phyloP scores from a whole-genome alignment of 2,888 invertebrate species.

The Tromatobia lineatoria region DNA sequence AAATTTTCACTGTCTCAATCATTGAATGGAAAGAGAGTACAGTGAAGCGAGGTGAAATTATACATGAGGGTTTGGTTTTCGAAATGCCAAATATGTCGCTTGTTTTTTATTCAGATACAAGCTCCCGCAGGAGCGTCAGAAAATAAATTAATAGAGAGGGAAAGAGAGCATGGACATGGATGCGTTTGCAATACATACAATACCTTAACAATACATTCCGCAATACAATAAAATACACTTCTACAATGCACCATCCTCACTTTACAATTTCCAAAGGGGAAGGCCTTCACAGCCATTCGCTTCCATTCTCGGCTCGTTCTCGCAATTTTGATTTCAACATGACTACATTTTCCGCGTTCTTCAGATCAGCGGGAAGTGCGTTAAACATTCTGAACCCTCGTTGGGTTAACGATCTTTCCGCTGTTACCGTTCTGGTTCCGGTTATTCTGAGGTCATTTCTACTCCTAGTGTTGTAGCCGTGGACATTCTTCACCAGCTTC shows the following conservation, averaged over 20 bases:
- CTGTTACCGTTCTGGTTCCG: neutral
- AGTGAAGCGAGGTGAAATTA: neutral
- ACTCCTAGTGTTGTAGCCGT: neutral
- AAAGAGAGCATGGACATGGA: too few species aligned
- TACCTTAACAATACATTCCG: too few species aligned
- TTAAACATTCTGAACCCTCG: neutral
- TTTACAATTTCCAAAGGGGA: too few species aligned
- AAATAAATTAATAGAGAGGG: too few species aligned
- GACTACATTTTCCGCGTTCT: neutral
- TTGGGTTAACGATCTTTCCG: neutral
- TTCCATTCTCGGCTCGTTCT: too few species aligned
- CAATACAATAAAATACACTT: too few species aligned
- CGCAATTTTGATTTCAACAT: too few species aligned
- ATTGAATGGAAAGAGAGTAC: neutral
- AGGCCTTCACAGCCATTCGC: too few species aligned
- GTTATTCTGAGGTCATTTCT: neutral
- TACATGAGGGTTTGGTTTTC: conserved; percentile 1
- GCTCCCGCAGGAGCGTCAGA: too few species aligned
- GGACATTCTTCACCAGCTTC: neutral
- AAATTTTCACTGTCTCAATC: neutral
- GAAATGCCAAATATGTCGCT: neutral
- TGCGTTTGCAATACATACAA: too few species aligned
- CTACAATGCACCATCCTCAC: too few species aligned
- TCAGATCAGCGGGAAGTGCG: neutral
- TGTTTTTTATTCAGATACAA: neutral